Conservation (phyloP, 1,140 invertebrate genomes). For the Magallana gigas region DNA sequence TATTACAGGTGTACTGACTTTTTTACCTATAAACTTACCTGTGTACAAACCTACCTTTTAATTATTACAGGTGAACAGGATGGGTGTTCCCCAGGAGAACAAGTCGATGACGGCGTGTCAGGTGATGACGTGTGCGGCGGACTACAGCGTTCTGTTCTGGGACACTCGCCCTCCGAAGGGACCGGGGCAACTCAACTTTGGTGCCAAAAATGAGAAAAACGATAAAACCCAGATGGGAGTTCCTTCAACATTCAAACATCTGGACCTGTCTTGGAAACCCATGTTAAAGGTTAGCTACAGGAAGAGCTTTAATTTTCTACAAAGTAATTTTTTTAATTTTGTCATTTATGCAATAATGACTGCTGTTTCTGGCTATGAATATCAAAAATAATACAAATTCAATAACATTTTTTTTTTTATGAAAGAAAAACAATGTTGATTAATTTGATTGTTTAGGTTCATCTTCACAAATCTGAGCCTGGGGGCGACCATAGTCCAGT, state of each 20-base stretch:
- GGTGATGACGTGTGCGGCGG: slow-evolving; percentile 77
- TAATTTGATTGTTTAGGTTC: slow-evolving; percentile 52
- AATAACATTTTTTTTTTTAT: too few species aligned
- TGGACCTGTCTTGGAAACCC: slow-evolving; percentile 78
- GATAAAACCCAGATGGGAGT: slow-evolving; percentile 72
- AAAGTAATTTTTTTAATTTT: too few species aligned
- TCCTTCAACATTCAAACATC: slow-evolving; percentile 77
- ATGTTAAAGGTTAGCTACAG: slow-evolving; percentile 71
- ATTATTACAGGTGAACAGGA: slow-evolving; percentile 72
- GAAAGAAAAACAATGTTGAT: neutral
- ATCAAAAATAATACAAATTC: too few species aligned
- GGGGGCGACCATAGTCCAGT: slow-evolving; percentile 79
- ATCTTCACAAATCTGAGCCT: slow-evolving; percentile 76
- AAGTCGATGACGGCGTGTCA: slow-evolving; percentile 71
- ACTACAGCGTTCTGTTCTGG: slow-evolving; percentile 78
- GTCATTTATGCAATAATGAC: too few species aligned
- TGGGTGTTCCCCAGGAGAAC: slow-evolving; percentile 79
- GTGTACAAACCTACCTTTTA: neutral
- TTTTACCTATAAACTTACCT: too few species aligned
- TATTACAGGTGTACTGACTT: too few species aligned
- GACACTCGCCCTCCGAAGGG: slow-evolving; percentile 75
- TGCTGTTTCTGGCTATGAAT: too few species aligned
- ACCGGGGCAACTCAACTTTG: slow-evolving; percentile 54
- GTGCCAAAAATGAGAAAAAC: slow-evolving; percentile 69
- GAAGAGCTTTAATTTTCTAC: neutral